phyloP scores from a whole-genome alignment of 2,797 vertebrate genomes.

The Cossypha caffra region DNA sequence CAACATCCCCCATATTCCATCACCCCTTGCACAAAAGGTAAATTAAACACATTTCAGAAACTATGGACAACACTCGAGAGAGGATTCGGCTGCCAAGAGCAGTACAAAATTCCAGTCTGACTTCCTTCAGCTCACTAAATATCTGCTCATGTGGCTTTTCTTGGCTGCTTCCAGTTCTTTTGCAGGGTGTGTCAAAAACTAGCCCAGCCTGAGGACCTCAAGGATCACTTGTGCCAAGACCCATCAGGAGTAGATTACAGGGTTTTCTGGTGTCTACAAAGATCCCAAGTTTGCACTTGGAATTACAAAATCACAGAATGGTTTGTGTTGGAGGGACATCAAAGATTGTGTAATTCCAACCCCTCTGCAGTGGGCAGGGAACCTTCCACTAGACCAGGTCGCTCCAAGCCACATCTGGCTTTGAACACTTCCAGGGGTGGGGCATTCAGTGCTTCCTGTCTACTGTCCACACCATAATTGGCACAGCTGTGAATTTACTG shows the following conservation, averaged over 20 bases:
- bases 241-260: not conserved
- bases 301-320: not conserved
- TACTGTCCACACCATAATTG: not conserved
- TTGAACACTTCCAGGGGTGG: not conserved
- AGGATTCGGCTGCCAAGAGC: not conserved
- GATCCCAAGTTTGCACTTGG: not conserved
- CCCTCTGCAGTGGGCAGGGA: not conserved
- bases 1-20: not conserved
- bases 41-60: not conserved
- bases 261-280: not conserved
- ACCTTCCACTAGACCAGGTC: not conserved
- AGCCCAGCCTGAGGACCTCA: not conserved
- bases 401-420: not conserved
- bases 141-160: not conserved
- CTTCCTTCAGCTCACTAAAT: not conserved
- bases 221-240: not conserved
- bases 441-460: not conserved
- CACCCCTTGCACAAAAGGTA: not conserved
- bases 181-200: not conserved
- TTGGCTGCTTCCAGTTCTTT: slow-evolving; percentile 9
- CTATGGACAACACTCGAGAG: not conserved
- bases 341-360: not conserved
- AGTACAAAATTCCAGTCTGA: not conserved
- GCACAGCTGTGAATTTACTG: not conserved
- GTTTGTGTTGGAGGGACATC: not conserved